A percentile compares a stretch with the other conserved stretches of the same genome.
These are phyloP conservation scores for Latrodectus hesperus DNA, from an alignment of 2,888 invertebrate genomes.

Conservation along the genomic window DNA sequence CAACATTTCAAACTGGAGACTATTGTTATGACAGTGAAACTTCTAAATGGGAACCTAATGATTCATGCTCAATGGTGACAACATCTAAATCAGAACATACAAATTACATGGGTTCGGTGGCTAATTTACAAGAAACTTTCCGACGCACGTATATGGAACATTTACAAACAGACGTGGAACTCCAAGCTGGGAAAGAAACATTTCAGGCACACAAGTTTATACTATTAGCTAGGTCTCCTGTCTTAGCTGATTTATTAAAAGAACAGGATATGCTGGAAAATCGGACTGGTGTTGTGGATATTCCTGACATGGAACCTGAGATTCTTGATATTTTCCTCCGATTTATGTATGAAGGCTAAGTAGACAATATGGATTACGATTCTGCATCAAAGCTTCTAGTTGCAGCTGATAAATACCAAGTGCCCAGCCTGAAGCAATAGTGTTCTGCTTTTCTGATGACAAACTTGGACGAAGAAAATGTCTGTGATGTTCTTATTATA, in stretches of 20 bases:
- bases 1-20: no score
- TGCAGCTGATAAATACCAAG: constrained; percentile 7
- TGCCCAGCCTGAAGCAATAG: background rate
- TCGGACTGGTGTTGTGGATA: background rate
- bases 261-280: background rate
- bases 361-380: background rate
- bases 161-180: background rate
- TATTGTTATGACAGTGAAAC: no score
- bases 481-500: background rate
- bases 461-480: background rate
- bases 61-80: no score
- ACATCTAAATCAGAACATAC: no score
- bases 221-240: constrained; percentile 3
- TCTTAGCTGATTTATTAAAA: background rate
- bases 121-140: no score
- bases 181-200: background rate
- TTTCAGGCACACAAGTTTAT: constrained; percentile 4
- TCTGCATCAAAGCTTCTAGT: background rate
- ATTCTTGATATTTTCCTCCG: background rate
- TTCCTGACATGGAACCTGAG: background rate
- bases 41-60: no score
- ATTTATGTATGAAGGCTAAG: background rate
- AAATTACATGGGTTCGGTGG: no score
- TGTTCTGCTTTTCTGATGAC: background rate
- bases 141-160: no score